Percentiles rank a stretch among this genome's conserved stretches.
phyloP scores from a whole-genome alignment of 1,140 invertebrate species.

The Drosophila bipectinata region DNA sequence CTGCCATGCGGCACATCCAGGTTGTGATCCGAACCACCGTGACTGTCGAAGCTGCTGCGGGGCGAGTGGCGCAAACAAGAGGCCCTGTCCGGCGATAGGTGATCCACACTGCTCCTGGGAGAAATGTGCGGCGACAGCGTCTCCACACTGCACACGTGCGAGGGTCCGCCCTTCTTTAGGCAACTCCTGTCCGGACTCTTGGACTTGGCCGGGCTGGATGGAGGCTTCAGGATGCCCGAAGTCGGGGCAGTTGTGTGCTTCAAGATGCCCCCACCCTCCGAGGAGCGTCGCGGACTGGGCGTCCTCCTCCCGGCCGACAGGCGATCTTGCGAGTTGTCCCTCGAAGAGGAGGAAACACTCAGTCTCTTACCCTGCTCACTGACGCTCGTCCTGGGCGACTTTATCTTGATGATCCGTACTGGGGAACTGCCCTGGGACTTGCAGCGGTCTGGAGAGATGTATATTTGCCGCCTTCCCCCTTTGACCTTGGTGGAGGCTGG shows the following conservation, averaged over 20 bases:
- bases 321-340: conserved; percentile 79
- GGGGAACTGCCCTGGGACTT: conserved; percentile 82
- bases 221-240: conserved; percentile 73
- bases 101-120: conserved; percentile 75
- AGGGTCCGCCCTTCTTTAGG: conserved; percentile 75
- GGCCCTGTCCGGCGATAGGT: conserved; percentile 74
- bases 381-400: conserved; percentile 74
- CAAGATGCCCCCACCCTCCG: conserved; percentile 78
- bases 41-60: conserved; percentile 81
- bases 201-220: conserved; percentile 73
- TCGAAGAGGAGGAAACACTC: conserved; percentile 69
- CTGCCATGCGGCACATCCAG: conserved; percentile 69
- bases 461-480: conserved; percentile 68
- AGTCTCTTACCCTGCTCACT: conserved; percentile 77
- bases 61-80: conserved; percentile 74
- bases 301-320: conserved; percentile 70
- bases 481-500: conserved; percentile 45
- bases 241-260: conserved; percentile 67
- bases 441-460: conserved; percentile 81
- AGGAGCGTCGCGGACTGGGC: conserved; percentile 74
- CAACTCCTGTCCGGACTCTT: conserved; percentile 83
- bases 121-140: conserved; percentile 72
- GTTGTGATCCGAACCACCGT: conserved; percentile 73
- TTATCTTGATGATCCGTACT: conserved; percentile 83
- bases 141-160: conserved; percentile 71